phyloP scores from a whole-genome alignment of 2,888 invertebrate species.

The Rapana venosa region DNA sequence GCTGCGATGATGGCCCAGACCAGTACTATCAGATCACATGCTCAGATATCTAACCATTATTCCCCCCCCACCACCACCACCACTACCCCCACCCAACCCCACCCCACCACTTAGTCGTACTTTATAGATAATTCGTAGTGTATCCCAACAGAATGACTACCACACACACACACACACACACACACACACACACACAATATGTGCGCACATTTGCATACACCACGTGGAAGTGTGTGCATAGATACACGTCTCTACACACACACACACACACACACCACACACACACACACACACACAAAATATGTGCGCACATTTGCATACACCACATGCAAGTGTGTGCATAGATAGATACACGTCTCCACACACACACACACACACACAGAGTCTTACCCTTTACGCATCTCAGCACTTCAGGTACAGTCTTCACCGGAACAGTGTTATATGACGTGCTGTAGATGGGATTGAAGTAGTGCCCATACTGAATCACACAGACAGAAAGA shows the following conservation, averaged over 20 bases:
- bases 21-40: too few species aligned
- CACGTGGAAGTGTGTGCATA: too few species aligned
- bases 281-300: neutral
- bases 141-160: too few species aligned
- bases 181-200: too few species aligned
- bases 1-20: too few species aligned
- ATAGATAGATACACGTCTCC: neutral
- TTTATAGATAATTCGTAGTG: too few species aligned
- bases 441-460: slow-evolving; percentile 67
- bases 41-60: too few species aligned
- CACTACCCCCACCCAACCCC: too few species aligned
- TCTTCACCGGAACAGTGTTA: slow-evolving; percentile 62
- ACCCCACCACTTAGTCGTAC: too few species aligned
- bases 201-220: too few species aligned
- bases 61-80: too few species aligned
- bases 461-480: slow-evolving; percentile 74
- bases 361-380: neutral
- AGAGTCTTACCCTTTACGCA: slow-evolving; percentile 69
- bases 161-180: too few species aligned
- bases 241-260: neutral
- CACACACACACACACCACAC: slow-evolving; percentile 3
- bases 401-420: slow-evolving; percentile 69
- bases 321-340: neutral
- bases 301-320: neutral
- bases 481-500: slow-evolving; percentile 41